Percentiles rank a stretch among this genome's conserved stretches.
Evolutionary conservation across 2,888 invertebrate species (phyloP).

Genomic region (Elmis aenea): DNA sequence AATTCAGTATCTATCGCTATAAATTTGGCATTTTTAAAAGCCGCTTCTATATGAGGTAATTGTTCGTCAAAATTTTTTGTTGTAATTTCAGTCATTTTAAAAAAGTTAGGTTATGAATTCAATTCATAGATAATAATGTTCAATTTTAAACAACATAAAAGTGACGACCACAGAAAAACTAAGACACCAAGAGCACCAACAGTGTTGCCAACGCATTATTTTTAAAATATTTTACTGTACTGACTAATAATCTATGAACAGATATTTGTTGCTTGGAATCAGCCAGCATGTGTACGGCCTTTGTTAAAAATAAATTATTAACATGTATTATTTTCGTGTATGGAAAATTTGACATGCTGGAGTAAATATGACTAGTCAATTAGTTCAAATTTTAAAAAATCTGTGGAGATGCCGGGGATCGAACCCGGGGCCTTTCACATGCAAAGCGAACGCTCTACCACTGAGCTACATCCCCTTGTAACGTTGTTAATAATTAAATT

Average conservation of each 20-base stretch:
- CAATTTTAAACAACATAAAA: too few relatives aligned
- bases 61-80: constrained; percentile 56
- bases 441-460: constrained; percentile 99
- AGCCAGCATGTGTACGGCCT: too few relatives aligned
- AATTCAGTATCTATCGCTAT: constrained; percentile 72
- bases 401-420: constrained; percentile 91
- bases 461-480: constrained; percentile 85
- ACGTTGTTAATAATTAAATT: not conserved
- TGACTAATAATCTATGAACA: too few relatives aligned
- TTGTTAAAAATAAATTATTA: too few relatives aligned
- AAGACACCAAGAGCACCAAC: too few relatives aligned
- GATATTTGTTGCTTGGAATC: too few relatives aligned
- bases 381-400: constrained; percentile 20
- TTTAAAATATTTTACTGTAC: too few relatives aligned
- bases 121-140: not conserved
- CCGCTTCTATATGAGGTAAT: constrained; percentile 52
- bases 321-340: too few relatives aligned
- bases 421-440: constrained; percentile 99
- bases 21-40: constrained; percentile 56
- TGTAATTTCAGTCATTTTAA: constrained; percentile 61
- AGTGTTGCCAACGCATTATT: too few relatives aligned
- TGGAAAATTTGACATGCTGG: too few relatives aligned
- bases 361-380: too few relatives aligned
- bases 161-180: too few relatives aligned
- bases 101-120: not conserved